phyloP scores from a whole-genome alignment of 2,888 invertebrate species.

The Hirtodrosophila duncani region DNA sequence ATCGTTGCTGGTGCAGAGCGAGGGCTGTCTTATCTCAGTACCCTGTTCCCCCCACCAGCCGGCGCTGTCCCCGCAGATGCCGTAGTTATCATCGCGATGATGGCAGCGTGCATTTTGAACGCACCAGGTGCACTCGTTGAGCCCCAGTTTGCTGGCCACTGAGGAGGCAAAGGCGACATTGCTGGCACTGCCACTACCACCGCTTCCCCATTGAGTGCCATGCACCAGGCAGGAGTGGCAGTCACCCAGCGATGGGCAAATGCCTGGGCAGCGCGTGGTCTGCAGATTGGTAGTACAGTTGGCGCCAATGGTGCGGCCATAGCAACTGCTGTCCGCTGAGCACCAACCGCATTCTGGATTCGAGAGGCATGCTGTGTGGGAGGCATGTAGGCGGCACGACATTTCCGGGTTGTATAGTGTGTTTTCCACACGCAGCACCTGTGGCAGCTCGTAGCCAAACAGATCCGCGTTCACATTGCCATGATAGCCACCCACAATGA shows the following conservation, averaged over 20 bases:
- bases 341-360: slow-evolving; percentile 98
- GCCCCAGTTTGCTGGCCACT: slow-evolving; percentile 87
- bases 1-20: slow-evolving; percentile 88
- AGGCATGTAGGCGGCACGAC: slow-evolving; percentile 86
- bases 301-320: slow-evolving; percentile 90
- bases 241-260: slow-evolving; percentile 92
- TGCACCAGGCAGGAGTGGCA: slow-evolving; percentile 94
- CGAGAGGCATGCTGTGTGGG: slow-evolving; percentile 88
- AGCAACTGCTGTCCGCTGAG: slow-evolving; percentile 88
- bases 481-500: slow-evolving; percentile 94
- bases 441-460: slow-evolving; percentile 90
- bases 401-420: slow-evolving; percentile 85
- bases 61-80: slow-evolving; percentile 90
- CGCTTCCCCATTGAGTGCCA: slow-evolving; percentile 77
- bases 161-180: slow-evolving; percentile 77
- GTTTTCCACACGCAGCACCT: slow-evolving; percentile 86
- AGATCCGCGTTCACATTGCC: slow-evolving; percentile 94
- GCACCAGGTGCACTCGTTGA: slow-evolving; percentile 94
- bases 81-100: slow-evolving; percentile 86
- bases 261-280: slow-evolving; percentile 91
- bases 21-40: slow-evolving; percentile 85
- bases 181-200: slow-evolving; percentile 22
- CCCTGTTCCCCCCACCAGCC: slow-evolving; percentile 96
- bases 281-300: slow-evolving; percentile 94
- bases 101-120: slow-evolving; percentile 95